Evolutionary conservation across 2,113 vertebrate genomes (phyloP).

Genomic region (Lutjanus erythropterus): DNA sequence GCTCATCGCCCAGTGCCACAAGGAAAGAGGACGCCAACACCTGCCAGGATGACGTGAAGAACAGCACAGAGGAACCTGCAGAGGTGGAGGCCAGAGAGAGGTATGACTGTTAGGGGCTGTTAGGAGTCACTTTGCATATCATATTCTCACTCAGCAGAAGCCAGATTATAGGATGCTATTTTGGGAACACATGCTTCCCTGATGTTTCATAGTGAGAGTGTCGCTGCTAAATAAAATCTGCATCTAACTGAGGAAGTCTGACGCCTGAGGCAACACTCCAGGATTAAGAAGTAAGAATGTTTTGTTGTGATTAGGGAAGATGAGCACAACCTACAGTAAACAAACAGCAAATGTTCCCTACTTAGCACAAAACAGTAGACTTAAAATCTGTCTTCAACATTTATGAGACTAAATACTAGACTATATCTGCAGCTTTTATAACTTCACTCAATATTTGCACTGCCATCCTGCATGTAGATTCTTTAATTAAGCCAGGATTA

Average conservation of each 20-base stretch:
- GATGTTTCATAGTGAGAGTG: constrained; percentile 13
- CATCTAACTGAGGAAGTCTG: constrained; percentile 12
- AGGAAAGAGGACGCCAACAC: constrained; percentile 84
- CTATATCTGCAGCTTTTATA: constrained; percentile 1
- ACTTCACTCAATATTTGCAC: constrained; percentile 8
- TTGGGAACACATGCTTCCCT: constrained; percentile 10
- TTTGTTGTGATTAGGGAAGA: constrained; percentile 27
- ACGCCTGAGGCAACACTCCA: not conserved
- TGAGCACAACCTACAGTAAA: not conserved
- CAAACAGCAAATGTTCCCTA: constrained; percentile 1
- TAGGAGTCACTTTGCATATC: constrained; percentile 10
- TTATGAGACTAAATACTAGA: not conserved
- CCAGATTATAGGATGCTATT: constrained; percentile 17
- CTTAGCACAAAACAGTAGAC: not conserved
- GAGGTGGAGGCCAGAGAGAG: constrained; percentile 89
- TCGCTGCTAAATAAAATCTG: constrained; percentile 31
- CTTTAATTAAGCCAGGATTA: constrained; percentile 32
- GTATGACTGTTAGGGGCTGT: constrained; percentile 81
- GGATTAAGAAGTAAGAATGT: constrained; percentile 1
- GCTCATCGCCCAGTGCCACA: constrained; percentile 79
- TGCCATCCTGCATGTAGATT: constrained; percentile 20
- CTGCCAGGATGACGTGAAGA: constrained; percentile 85
- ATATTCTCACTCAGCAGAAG: constrained; percentile 7
- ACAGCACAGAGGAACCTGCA: constrained; percentile 84
- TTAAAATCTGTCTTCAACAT: constrained; percentile 11